These are phyloP conservation scores for Xerus inauris DNA, from an alignment of 2,113 vertebrate species.

Conservation along the genomic window DNA sequence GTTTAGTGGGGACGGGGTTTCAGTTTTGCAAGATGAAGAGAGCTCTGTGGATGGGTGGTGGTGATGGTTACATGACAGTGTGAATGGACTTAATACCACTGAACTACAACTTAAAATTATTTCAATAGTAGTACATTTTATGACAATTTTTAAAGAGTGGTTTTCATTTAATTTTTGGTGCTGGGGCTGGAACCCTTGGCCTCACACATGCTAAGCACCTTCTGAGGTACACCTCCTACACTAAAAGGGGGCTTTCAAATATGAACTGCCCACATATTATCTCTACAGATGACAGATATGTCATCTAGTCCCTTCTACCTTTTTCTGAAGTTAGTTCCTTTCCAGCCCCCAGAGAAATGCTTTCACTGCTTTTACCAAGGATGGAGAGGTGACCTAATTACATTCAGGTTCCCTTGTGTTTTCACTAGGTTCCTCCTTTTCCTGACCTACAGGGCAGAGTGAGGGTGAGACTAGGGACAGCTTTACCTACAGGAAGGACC, in stretches of 20 bases:
- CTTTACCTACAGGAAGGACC: background rate
- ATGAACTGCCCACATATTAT: background rate
- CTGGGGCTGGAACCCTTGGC: background rate
- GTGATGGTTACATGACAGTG: background rate
- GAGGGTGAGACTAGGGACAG: background rate
- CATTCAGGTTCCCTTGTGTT: background rate
- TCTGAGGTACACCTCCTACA: background rate
- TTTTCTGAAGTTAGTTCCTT: conserved; percentile 4
- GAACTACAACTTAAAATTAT: background rate
- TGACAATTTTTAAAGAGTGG: too few species aligned
- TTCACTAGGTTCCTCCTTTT: background rate
- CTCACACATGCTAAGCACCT: background rate
- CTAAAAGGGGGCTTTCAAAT: background rate
- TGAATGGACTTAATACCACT: background rate
- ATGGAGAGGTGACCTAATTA: background rate
- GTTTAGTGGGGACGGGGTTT: background rate
- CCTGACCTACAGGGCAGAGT: background rate
- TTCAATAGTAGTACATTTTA: background rate
- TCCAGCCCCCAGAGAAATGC: background rate
- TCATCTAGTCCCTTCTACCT: background rate
- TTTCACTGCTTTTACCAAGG: background rate
- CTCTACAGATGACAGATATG: background rate
- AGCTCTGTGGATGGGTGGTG: background rate
- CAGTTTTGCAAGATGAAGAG: background rate
- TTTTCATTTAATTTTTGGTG: background rate